phyloP scores from a whole-genome alignment of 2,797 vertebrate species.

The Emydoidea blandingii region DNA sequence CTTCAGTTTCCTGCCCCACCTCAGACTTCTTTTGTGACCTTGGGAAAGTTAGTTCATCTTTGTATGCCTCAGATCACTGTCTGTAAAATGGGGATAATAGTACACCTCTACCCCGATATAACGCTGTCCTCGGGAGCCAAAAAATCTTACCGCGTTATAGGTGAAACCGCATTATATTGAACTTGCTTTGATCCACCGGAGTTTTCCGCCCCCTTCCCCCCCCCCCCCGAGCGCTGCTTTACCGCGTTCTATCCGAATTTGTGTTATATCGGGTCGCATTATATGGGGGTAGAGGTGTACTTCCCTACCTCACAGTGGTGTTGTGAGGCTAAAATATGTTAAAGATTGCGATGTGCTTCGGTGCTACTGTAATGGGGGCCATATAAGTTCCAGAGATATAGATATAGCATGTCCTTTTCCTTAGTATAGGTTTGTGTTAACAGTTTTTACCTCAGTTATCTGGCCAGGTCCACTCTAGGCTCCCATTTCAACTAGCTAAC shows the following conservation, averaged over 20 bases:
- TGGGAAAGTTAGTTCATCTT: background rate
- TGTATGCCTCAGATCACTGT: background rate
- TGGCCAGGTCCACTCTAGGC: slow-evolving; percentile 17
- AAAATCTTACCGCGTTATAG: too few relatives aligned
- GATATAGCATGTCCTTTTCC: background rate
- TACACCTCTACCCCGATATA: too few relatives aligned
- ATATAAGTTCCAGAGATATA: background rate
- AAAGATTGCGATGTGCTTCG: background rate
- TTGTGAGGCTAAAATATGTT: slow-evolving; percentile 12
- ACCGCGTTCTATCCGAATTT: too few relatives aligned
- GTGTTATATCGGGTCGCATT: too few relatives aligned
- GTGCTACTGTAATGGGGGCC: background rate
- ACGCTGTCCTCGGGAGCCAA: too few relatives aligned
- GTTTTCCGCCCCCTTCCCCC: fast-evolving
- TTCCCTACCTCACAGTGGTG: fast-evolving
- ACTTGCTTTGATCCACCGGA: too few relatives aligned
- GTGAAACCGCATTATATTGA: too few relatives aligned
- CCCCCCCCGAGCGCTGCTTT: too few relatives aligned
- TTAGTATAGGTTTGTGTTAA: slow-evolving; percentile 22
- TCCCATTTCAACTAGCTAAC: background rate
- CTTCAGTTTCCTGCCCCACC: fast-evolving
- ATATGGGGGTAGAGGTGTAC: too few relatives aligned
- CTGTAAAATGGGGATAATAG: background rate
- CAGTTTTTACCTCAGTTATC: background rate
- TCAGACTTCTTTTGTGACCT: background rate